These are phyloP conservation scores for Microctonus brassicae DNA, from an alignment of 2,888 invertebrate genomes.

Conservation along the genomic window DNA sequence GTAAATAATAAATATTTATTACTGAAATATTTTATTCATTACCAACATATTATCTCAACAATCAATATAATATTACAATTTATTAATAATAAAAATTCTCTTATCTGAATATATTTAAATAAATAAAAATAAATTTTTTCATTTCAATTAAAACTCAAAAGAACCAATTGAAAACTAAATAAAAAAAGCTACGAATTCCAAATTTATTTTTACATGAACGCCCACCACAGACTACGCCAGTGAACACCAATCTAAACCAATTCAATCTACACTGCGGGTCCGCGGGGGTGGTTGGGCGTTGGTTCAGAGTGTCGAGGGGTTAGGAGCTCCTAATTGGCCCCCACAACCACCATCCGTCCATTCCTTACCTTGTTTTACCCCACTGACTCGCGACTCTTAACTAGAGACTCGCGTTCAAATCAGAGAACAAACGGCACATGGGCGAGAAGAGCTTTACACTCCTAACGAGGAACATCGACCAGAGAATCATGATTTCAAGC, in stretches of 20 bases:
- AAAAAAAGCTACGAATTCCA: neutral
- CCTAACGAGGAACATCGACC: conserved; percentile 44
- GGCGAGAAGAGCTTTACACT: conserved; percentile 45
- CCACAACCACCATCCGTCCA: conserved; percentile 55
- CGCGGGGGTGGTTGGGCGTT: conserved; percentile 51
- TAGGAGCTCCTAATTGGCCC: conserved; percentile 61
- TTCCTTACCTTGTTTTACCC: conserved; percentile 47
- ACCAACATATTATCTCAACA: no score
- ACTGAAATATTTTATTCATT: no score
- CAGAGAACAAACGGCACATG: conserved; percentile 49
- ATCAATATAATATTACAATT: no score
- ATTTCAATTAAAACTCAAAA: no score
- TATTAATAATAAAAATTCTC: no score
- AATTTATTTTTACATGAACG: neutral
- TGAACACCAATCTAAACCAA: conserved; percentile 60
- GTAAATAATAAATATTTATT: no score
- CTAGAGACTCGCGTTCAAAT: conserved; percentile 50
- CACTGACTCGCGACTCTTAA: conserved; percentile 52
- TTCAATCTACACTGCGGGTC: conserved; percentile 62
- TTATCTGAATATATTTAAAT: no score
- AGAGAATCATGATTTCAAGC: conserved; percentile 7
- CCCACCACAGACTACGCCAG: conserved; percentile 50
- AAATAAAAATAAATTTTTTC: no score
- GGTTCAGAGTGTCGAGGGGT: conserved; percentile 58
- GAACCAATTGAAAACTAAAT: no score